Percentiles rank a stretch among this genome's conserved stretches.
phyloP scores from a whole-genome alignment of 2,113 vertebrate species.

The Cavia porcellus region DNA sequence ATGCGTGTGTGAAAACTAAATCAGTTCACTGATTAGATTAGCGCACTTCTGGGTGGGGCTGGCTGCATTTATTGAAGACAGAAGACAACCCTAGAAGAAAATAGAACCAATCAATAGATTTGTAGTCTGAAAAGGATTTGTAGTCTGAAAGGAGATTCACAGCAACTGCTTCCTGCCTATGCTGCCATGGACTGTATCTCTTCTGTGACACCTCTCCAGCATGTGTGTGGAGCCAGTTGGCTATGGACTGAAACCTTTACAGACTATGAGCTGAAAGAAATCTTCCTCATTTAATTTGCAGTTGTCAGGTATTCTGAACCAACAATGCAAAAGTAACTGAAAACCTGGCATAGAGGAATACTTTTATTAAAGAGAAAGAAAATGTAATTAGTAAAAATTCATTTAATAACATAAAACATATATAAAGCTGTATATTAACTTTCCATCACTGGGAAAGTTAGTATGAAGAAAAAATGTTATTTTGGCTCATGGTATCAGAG shows the following conservation, averaged over 20 bases:
- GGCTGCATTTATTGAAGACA: background rate
- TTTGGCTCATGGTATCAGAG: background rate
- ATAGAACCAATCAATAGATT: background rate
- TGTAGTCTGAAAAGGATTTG: background rate
- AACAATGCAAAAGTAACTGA: background rate
- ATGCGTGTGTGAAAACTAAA: background rate
- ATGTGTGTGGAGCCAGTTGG: background rate
- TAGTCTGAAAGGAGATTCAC: background rate
- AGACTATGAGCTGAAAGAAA: background rate
- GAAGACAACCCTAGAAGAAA: background rate
- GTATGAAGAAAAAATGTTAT: background rate
- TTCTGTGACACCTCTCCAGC: background rate
- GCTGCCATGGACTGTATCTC: background rate
- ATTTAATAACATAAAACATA: background rate
- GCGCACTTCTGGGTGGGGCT: background rate
- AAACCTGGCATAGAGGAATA: background rate
- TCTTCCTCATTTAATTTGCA: background rate
- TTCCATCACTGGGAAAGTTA: background rate
- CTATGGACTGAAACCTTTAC: background rate
- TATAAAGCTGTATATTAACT: background rate
- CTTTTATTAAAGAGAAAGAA: background rate
- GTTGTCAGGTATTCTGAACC: background rate
- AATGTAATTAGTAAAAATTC: constrained; percentile 14
- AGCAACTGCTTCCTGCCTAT: background rate
- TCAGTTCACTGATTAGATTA: background rate